phyloP scores from a whole-genome alignment of 1,140 invertebrate genomes.

The Drosophila sp. region DNA sequence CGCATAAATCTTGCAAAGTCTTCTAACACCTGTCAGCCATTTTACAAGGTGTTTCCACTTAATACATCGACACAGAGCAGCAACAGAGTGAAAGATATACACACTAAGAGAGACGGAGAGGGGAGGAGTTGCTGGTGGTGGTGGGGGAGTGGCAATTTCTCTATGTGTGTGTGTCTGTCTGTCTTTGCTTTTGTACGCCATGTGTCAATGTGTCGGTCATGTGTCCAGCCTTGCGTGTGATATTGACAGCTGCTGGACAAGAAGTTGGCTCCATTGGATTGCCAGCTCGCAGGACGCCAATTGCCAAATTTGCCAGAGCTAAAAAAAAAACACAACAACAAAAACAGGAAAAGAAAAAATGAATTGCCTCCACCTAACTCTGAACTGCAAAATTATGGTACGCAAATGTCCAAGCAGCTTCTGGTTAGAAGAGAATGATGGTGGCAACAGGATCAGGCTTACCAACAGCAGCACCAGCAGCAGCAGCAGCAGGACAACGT shows the following conservation, averaged over 20 bases:
- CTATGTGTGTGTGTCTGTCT: slow-evolving; percentile 28
- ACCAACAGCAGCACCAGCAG: slow-evolving; percentile 34
- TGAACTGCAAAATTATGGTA: slow-evolving; percentile 60
- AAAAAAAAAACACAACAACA: slow-evolving; percentile 8
- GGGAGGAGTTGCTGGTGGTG: slow-evolving; percentile 19
- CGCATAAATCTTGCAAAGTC: slow-evolving; percentile 81
- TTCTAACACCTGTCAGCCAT: slow-evolving; percentile 81
- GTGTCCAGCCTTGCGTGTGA: slow-evolving; percentile 75
- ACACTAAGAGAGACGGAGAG: neutral
- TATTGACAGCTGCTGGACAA: slow-evolving; percentile 66
- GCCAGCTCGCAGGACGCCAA: slow-evolving; percentile 21
- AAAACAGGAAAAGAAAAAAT: slow-evolving; percentile 17
- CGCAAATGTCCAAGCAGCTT: slow-evolving; percentile 52
- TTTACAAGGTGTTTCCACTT: slow-evolving; percentile 81
- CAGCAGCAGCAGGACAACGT: slow-evolving; percentile 52
- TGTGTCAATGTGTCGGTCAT: slow-evolving; percentile 80
- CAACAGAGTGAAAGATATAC: neutral
- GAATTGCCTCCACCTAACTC: slow-evolving; percentile 20
- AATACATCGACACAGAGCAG: slow-evolving; percentile 63
- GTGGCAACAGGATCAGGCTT: slow-evolving; percentile 44
- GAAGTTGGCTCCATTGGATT: slow-evolving; percentile 36
- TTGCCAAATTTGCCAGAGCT: slow-evolving; percentile 5
- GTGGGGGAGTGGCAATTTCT: slow-evolving; percentile 7
- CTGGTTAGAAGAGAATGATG: neutral
- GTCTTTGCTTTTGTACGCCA: slow-evolving; percentile 71